phyloP scores from a whole-genome alignment of 2,797 vertebrate species.

The Todus mexicanus region DNA sequence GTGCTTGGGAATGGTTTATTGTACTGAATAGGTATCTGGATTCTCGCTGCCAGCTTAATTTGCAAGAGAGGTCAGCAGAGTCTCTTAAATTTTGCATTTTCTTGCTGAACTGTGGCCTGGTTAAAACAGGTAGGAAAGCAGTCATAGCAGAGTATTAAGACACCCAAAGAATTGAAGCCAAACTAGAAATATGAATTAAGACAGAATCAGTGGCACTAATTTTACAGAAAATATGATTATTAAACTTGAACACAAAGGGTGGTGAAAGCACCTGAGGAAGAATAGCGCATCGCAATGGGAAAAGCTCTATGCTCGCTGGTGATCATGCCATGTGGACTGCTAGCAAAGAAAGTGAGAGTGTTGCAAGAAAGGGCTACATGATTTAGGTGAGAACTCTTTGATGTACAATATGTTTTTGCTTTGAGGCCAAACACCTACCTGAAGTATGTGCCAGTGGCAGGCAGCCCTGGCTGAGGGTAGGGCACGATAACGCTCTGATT shows the following conservation, averaged over 20 bases:
- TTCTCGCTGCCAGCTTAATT: neutral
- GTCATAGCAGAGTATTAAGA: neutral
- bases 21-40: neutral
- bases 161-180: neutral
- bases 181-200: neutral
- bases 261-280: neutral
- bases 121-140: neutral
- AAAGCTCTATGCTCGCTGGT: neutral
- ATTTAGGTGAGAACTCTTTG: neutral
- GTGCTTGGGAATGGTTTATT: neutral
- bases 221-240: neutral
- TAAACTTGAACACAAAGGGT: neutral
- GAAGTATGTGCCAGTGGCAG: neutral
- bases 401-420: neutral
- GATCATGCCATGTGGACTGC: neutral
- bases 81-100: neutral
- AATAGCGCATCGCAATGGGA: neutral
- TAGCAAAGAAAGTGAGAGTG: neutral
- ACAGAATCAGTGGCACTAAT: neutral
- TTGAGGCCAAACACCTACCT: neutral
- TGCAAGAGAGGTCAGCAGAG: neutral
- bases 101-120: neutral
- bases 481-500: neutral
- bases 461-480: neutral
- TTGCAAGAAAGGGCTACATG: neutral